Evolutionary conservation across 2,113 vertebrate genomes (phyloP).

Genomic region (Hypocryptadius cinnamomeus): DNA sequence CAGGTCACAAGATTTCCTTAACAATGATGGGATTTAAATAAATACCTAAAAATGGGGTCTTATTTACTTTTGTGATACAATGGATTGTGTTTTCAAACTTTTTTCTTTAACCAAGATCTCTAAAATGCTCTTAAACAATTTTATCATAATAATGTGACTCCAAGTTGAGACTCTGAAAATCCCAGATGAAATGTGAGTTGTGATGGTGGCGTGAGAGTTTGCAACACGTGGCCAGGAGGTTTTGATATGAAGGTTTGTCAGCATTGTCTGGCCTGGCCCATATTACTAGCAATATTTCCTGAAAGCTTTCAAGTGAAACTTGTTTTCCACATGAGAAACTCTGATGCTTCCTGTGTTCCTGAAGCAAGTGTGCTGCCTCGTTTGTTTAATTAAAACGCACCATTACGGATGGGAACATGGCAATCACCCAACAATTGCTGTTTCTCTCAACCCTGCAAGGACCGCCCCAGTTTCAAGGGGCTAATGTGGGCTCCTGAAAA

Average conservation of each 20-base stretch:
- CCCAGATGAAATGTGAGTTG: neutral
- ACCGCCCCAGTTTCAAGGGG: neutral
- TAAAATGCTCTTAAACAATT: neutral
- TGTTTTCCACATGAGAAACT: neutral
- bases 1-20: neutral
- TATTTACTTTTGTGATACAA: neutral
- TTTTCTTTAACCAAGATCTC: neutral
- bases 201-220: neutral
- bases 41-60: neutral
- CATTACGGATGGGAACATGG: neutral
- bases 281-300: neutral
- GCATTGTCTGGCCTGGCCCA: neutral
- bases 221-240: neutral
- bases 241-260: neutral
- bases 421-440: neutral
- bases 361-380: neutral
- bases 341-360: neutral
- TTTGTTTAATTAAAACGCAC: neutral
- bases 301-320: constrained; percentile 6
- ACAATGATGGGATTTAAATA: neutral
- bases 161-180: neutral
- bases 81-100: neutral
- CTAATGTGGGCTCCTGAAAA: neutral
- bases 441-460: neutral
- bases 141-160: neutral